Conservation (phyloP, 2,888 invertebrate species). For the Drosophila tanythrix region DNA sequence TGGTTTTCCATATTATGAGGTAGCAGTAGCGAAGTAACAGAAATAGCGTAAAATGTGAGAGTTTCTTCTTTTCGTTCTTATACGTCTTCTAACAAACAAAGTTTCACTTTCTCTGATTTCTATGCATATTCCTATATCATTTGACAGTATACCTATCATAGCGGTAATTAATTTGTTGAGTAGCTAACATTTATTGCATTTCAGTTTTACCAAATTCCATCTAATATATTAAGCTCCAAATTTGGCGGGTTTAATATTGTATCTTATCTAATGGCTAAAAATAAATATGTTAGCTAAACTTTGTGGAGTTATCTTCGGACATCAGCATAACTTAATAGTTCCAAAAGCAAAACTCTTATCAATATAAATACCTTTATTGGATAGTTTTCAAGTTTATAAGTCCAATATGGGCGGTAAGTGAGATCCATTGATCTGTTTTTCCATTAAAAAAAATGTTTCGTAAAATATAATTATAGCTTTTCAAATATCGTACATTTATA, state of each 20-base stretch:
- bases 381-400: background rate
- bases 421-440: background rate
- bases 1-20: background rate
- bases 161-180: background rate
- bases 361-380: background rate
- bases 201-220: background rate
- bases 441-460: background rate
- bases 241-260: background rate
- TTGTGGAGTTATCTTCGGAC: background rate
- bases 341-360: background rate
- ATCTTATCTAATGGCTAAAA: conserved; percentile 7
- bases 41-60: conserved; percentile 9
- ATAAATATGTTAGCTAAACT: background rate
- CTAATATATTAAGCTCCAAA: background rate
- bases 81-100: background rate
- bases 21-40: background rate
- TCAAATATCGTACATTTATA: background rate
- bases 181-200: background rate
- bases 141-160: background rate
- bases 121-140: background rate
- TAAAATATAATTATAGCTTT: background rate
- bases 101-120: conserved; percentile 4
- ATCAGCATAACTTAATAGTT: background rate
- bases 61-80: conserved; percentile 1
- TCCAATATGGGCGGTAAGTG: background rate